These are phyloP conservation scores for Catocala sponsa DNA, from an alignment of 2,888 invertebrate species.

Conservation along the genomic window DNA sequence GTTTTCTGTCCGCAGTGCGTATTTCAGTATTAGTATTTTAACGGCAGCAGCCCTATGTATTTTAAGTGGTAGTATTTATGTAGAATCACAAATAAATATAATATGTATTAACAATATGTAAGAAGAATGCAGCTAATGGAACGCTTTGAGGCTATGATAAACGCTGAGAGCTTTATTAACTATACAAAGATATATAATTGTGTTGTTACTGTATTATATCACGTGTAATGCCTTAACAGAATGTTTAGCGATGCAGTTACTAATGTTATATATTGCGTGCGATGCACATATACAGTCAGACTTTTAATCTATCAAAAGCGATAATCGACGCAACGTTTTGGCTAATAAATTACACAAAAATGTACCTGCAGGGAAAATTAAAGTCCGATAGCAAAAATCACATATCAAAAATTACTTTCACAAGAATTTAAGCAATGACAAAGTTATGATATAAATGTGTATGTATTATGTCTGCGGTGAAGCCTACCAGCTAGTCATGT, in stretches of 20 bases:
- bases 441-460: constrained; percentile 13
- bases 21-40: constrained; percentile 64
- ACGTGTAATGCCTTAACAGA: constrained; percentile 40
- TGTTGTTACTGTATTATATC: constrained; percentile 40
- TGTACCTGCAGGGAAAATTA: neutral
- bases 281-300: constrained; percentile 24
- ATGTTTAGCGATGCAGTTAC: constrained; percentile 35
- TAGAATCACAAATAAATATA: constrained; percentile 42
- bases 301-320: neutral
- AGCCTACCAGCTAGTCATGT: constrained; percentile 59
- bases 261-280: constrained; percentile 30
- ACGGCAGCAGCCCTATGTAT: constrained; percentile 21
- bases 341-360: constrained; percentile 2
- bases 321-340: neutral
- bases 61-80: constrained; percentile 30
- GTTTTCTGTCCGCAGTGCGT: constrained; percentile 47
- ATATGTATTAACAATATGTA: constrained; percentile 28
- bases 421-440: constrained; percentile 11
- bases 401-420: constrained; percentile 16
- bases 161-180: constrained; percentile 58
- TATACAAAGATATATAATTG: constrained; percentile 46
- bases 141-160: constrained; percentile 55
- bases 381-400: constrained; percentile 8
- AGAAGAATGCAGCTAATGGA: constrained; percentile 23
- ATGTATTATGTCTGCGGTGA: constrained; percentile 27